phyloP scores from a whole-genome alignment of 2,797 vertebrate genomes.

The Arvicola amphibius region DNA sequence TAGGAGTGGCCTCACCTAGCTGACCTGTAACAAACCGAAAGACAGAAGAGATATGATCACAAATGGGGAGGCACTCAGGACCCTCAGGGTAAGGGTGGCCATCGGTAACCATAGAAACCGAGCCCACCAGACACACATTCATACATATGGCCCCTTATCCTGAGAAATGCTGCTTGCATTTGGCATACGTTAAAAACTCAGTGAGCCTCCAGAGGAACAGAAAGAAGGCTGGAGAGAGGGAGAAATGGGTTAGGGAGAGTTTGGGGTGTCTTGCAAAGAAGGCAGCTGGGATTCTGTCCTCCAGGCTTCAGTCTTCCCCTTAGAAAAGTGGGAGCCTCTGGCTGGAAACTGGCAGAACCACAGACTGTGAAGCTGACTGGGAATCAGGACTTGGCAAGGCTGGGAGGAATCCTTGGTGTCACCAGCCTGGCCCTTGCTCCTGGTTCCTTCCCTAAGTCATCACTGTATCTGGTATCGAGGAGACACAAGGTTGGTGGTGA shows the following conservation, averaged over 20 bases:
- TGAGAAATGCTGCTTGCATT: neutral
- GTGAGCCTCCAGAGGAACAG: neutral
- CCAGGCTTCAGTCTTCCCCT: neutral
- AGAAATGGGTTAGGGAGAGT: neutral
- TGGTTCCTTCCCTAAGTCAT: constrained; percentile 19
- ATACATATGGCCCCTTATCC: neutral
- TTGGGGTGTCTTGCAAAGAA: neutral
- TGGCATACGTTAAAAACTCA: neutral
- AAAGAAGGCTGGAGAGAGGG: neutral
- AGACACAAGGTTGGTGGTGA: constrained; percentile 21
- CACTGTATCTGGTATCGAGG: constrained; percentile 53
- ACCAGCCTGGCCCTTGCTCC: neutral
- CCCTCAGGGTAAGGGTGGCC: neutral
- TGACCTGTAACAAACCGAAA: neutral
- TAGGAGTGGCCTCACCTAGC: neutral
- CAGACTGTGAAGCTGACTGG: neutral
- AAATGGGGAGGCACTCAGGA: neutral
- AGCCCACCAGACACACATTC: neutral
- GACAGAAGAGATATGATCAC: neutral
- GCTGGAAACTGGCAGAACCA: neutral
- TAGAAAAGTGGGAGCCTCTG: neutral
- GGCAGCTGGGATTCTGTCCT: neutral
- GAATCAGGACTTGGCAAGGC: neutral
- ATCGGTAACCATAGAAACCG: neutral
- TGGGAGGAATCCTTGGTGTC: neutral